Evolutionary conservation across 2,888 invertebrate species (phyloP).

Genomic region (Geotrupes spiniger): DNA sequence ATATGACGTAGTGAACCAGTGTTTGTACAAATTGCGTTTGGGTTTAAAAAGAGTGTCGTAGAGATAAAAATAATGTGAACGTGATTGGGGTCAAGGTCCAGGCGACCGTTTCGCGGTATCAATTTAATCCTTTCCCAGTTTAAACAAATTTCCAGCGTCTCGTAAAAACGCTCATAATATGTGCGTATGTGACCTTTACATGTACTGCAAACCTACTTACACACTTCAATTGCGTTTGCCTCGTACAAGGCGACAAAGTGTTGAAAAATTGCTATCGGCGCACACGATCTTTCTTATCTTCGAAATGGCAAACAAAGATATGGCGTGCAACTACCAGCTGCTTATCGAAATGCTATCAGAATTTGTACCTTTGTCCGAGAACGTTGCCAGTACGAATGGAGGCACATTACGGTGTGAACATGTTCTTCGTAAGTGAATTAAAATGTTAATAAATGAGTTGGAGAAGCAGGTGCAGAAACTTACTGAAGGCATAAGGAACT

Average conservation of each 20-base stretch:
- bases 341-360: not conserved
- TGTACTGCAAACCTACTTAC: too few species aligned
- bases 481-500: constrained; percentile 30
- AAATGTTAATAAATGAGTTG: constrained; percentile 23
- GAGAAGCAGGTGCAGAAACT: constrained; percentile 31
- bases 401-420: not conserved
- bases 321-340: not conserved
- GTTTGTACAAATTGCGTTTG: too few species aligned
- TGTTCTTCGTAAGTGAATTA: constrained; percentile 3
- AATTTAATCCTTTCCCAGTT: too few species aligned
- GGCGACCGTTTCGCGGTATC: too few species aligned
- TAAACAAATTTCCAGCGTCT: too few species aligned
- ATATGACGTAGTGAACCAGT: too few species aligned
- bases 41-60: too few species aligned
- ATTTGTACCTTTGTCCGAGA: constrained; percentile 11
- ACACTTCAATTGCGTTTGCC: too few species aligned
- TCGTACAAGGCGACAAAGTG: too few species aligned
- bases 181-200: too few species aligned
- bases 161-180: too few species aligned
- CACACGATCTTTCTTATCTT: not conserved
- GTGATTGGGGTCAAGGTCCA: constrained; percentile 8
- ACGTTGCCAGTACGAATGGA: not conserved
- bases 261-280: too few species aligned
- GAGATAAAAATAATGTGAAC: constrained; percentile 2
- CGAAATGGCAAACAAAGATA: not conserved